Evolutionary conservation across 2,888 invertebrate species (phyloP), one percentile per base, ranked within the genome.

Genomic region (Protodeltote pygarga): DNA sequence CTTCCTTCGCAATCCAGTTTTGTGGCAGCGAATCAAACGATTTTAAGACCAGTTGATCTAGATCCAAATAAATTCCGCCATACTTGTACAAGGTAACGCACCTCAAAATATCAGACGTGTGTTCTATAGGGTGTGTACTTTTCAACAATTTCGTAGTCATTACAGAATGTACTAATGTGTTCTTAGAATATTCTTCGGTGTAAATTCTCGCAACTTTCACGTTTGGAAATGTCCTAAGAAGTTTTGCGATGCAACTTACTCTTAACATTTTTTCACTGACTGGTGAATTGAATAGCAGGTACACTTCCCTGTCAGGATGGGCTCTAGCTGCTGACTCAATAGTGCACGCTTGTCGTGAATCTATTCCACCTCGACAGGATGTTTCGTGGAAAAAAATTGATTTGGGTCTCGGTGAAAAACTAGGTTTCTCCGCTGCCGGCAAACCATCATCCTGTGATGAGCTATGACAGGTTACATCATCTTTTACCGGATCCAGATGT

Each of bases 381-480:
- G 94, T 94, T 70, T 94, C 94, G 61, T 94, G 93, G 68, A 95
- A 94, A 72, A 94, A 95, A 57, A 95, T 94, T 20, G 93, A 93
- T 14, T 64, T 50, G 13, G 20, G 1, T 8, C 34, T 34, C 0
- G 58, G 58, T 2, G 27, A 17, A 23, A 57, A 64, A 5, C 10
- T 15, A 6, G 27, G 20, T 2, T 39, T 58, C 15, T 63, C 39
- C 2, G 29, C 24, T 1, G 64, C 48, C 13, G 5, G 13, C 6
- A 57, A 32, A 1, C n/a, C 64, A 5, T 57, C 58, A 0, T 10
- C 11, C 1, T 13, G 8, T 6, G 17, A 1, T 1, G 19, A 11
- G n/a, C 1, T 11, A 19, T 57, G 40, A 24, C 57, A 57, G 5
- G 19, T 9, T 11, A 37, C 39, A 14, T 32, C 32, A 0, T 9